Base-by-base conservation (phyloP, 2,797 vertebrate genomes). In the Antennarius maculatus region DNA sequence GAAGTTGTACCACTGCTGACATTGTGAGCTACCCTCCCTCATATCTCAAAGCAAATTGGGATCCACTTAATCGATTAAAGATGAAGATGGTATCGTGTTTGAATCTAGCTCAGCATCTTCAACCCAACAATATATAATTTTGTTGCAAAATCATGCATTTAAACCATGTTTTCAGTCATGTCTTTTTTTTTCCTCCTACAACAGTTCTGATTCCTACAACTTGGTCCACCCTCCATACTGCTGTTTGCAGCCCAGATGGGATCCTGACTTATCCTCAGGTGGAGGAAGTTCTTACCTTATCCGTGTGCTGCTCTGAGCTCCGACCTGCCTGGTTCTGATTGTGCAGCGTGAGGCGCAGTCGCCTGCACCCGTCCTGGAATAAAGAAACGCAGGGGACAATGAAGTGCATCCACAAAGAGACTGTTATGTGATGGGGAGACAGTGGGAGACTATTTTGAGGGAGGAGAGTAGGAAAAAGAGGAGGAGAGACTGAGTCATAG, bases 271-370 rank as follows among this genome's bases (percentile, higher is more conserved):
- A 47, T 47, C 2, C 23, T 23, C 16, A 65, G n/a, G 6, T 12
- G 12, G n/a, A 70, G 41, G 54, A 66, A 11, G 70, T 66, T 84
- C 86, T 81, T 87, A 97, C 95, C 95, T 96, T 96, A 74, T 90
- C 92, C 70, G 93, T 92, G 47, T 83, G 59, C 64, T 88, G 90
- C 56, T 94, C 91, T 0, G 77, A 51, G 75, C 88, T 74, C 27
- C 81, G 81, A 0, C 83, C 80, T 0, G 79, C 79, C 54, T 92
- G 92, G 60, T 80, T 83, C 83, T 92, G 94, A 66, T 94, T 83
- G 15, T 94, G 94, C 13, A 98, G 93, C 3, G 95, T 95, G 87
- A 97, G 89, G 17, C 95, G 88, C 77, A 98, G 90, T 34, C 95
- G 80, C 71, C 94, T 93, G 85, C 92, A 86, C 1, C 81, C 88